Percentiles rank a stretch among this genome's conserved stretches.
Conservation (phyloP, 2,888 invertebrate species). For the Cybosia mesomella region DNA sequence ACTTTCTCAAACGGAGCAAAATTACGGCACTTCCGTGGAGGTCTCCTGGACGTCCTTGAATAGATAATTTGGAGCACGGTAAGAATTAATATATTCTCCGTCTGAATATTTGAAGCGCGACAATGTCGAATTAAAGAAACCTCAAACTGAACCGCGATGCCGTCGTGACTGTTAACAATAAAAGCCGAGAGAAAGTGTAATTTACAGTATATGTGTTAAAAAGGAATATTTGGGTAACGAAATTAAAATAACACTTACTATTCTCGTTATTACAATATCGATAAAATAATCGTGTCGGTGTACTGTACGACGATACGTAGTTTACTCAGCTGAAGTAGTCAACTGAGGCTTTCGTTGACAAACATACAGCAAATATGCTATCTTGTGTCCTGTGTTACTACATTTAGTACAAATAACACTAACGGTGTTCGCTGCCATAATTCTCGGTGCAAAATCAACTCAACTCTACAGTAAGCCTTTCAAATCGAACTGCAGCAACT, state of each 20-base stretch:
- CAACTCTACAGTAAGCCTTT: slow-evolving; percentile 49
- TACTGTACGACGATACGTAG: slow-evolving; percentile 20
- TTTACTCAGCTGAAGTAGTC: slow-evolving; percentile 44
- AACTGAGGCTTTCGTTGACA: slow-evolving; percentile 50
- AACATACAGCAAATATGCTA: slow-evolving; percentile 35
- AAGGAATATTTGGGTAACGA: slow-evolving; percentile 24
- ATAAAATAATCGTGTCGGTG: slow-evolving; percentile 24
- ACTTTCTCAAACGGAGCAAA: slow-evolving; percentile 46
- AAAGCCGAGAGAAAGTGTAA: slow-evolving; percentile 39
- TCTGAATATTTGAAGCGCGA: slow-evolving; percentile 45
- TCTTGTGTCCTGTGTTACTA: slow-evolving; percentile 24
- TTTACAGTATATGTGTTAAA: slow-evolving; percentile 23
- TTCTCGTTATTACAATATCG: slow-evolving; percentile 17
- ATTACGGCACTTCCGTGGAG: slow-evolving; percentile 41
- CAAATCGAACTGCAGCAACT: slow-evolving; percentile 50
- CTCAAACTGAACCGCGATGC: slow-evolving; percentile 2
- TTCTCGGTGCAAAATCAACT: slow-evolving; percentile 52
- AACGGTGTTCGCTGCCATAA: slow-evolving; percentile 55
- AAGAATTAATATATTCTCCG: slow-evolving; percentile 41
- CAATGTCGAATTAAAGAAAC: slow-evolving; percentile 18
- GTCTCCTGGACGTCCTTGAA: slow-evolving; percentile 43
- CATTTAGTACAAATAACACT: slow-evolving; percentile 30
- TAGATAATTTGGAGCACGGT: slow-evolving; percentile 50
- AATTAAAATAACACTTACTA: slow-evolving; percentile 23
- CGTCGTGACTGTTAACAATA: slow-evolving; percentile 33